phyloP scores from a whole-genome alignment of 1,140 invertebrate species.

The Thaumetopoea pityocampa region DNA sequence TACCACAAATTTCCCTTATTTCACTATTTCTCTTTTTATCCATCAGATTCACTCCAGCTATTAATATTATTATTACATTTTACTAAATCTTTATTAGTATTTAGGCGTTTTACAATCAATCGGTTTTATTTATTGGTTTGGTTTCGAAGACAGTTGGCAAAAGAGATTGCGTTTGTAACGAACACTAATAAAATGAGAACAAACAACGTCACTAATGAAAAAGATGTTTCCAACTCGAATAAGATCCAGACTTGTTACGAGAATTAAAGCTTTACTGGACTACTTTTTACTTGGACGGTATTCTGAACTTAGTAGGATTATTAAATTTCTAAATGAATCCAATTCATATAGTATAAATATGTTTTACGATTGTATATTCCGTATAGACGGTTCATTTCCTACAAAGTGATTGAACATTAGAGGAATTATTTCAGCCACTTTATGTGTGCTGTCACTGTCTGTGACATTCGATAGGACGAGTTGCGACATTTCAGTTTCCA shows the following conservation, averaged over 20 bases:
- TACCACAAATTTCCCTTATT: too few relatives aligned
- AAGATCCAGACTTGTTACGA: conserved; percentile 16
- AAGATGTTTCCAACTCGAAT: conserved; percentile 12
- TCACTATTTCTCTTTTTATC: too few relatives aligned
- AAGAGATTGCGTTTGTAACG: conserved; percentile 9
- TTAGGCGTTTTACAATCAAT: background rate
- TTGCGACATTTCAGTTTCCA: conserved; percentile 35
- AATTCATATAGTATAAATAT: conserved; percentile 10
- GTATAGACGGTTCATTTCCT: conserved; percentile 37
- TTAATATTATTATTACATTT: background rate
- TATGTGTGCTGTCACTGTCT: conserved; percentile 41
- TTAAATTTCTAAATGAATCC: conserved; percentile 5
- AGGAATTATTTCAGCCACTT: conserved; percentile 53
- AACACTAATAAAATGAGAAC: conserved; percentile 11
- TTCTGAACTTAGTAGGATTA: conserved; percentile 4
- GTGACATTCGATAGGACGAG: conserved; percentile 46
- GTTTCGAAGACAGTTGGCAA: background rate
- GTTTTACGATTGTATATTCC: conserved; percentile 10
- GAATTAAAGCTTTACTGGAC: conserved; percentile 19
- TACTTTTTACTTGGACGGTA: conserved; percentile 15
- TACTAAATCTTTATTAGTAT: background rate
- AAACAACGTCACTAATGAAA: conserved; percentile 11
- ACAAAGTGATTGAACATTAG: conserved; percentile 31
- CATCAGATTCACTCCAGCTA: too few relatives aligned
- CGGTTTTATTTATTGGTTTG: conserved; percentile 3